Conservation (phyloP, 2,888 invertebrate species). For the Leptopilina syphax region DNA sequence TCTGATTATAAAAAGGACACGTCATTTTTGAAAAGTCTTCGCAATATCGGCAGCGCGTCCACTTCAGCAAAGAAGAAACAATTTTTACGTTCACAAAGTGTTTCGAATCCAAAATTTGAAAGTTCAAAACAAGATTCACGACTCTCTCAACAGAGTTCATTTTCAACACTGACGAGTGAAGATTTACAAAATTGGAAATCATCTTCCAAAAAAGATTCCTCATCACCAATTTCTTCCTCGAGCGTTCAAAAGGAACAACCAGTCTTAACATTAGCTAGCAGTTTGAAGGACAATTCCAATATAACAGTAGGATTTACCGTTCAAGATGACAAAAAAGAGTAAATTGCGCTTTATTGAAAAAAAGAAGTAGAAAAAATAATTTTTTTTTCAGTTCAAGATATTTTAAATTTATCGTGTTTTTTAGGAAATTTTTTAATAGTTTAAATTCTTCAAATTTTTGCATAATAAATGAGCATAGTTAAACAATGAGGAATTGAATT, state of each 20-base stretch:
- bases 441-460: no score
- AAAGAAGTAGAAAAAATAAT: not conserved
- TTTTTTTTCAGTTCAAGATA: not conserved
- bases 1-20: slow-evolving; percentile 39
- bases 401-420: no score
- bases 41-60: slow-evolving; percentile 20
- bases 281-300: slow-evolving; percentile 64
- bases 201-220: slow-evolving; percentile 28
- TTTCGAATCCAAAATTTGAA: slow-evolving; percentile 61
- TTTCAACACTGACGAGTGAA: slow-evolving; percentile 58
- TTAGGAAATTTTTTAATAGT: no score
- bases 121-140: slow-evolving; percentile 29
- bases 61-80: slow-evolving; percentile 54
- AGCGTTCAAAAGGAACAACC: slow-evolving; percentile 59
- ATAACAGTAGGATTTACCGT: slow-evolving; percentile 70
- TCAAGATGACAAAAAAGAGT: slow-evolving; percentile 59
- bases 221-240: slow-evolving; percentile 5
- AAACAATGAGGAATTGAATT: no score
- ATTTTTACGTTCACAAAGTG: slow-evolving; percentile 67
- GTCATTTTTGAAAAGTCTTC: slow-evolving; percentile 34
- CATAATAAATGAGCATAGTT: no score
- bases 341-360: slow-evolving; percentile 33
- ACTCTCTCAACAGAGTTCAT: slow-evolving; percentile 62
- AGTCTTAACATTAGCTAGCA: slow-evolving; percentile 68
- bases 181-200: slow-evolving; percentile 46